These are phyloP conservation scores for Pantherophis guttatus DNA, from an alignment of 2,113 vertebrate genomes.

Conservation along the genomic window DNA sequence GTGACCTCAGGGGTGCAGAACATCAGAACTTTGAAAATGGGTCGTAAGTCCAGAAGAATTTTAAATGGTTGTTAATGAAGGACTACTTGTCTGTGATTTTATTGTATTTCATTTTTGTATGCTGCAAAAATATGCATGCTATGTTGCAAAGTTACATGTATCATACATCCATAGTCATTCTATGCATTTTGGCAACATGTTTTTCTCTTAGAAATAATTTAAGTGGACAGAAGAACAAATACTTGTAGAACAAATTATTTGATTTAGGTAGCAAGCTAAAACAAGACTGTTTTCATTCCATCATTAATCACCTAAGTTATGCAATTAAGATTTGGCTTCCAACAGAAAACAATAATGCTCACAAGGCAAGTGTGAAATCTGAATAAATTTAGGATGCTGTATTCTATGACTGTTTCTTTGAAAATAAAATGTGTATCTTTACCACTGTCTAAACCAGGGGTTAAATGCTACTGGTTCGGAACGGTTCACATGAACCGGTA, in stretches of 20 bases:
- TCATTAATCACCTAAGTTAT: neutral
- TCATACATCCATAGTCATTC: neutral
- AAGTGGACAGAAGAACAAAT: neutral
- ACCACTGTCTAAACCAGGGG: neutral
- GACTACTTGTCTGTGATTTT: neutral
- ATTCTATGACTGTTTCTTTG: constrained; percentile 44
- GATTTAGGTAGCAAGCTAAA: neutral
- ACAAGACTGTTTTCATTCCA: constrained; percentile 21
- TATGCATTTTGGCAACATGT: neutral
- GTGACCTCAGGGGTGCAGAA: neutral
- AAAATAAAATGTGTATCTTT: constrained; percentile 38
- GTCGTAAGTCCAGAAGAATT: neutral
- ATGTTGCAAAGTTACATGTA: neutral
- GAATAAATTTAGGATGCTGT: neutral
- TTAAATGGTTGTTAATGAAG: neutral
- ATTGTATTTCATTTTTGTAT: neutral
- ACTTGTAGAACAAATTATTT: neutral
- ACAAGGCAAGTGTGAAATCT: constrained; percentile 32
- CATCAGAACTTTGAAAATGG: neutral
- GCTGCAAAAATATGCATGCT: neutral
- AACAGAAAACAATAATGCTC: constrained; percentile 47
- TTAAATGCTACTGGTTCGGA: no score
- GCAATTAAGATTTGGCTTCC: constrained; percentile 15
- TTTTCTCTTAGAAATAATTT: neutral
- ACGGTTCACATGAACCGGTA: no score